phyloP scores from a whole-genome alignment of 2,888 invertebrate genomes.

The Salticus scenicus region DNA sequence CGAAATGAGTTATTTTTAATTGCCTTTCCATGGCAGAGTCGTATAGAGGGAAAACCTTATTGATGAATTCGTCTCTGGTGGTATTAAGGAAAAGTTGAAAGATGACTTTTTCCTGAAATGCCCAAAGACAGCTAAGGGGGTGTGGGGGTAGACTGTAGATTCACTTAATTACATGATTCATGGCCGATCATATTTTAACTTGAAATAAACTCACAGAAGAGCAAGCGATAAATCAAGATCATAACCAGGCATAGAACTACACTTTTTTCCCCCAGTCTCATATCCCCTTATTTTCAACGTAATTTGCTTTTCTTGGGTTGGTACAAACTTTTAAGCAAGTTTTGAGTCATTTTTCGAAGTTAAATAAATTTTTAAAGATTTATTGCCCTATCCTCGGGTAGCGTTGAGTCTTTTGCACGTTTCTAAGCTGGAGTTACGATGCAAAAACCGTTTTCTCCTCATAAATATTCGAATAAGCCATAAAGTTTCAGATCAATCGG shows the following conservation, averaged over 20 bases:
- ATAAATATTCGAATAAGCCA: conserved; percentile 3
- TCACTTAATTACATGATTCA: conserved; percentile 66
- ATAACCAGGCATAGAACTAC: not conserved
- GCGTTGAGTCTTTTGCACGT: not conserved
- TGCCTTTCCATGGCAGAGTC: conserved; percentile 30
- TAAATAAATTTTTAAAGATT: conserved; percentile 17
- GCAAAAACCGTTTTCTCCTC: not conserved
- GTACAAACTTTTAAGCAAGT: not conserved
- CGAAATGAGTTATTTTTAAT: conserved; percentile 67
- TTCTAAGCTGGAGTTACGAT: not conserved
- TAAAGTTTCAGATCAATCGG: conserved; percentile 3
- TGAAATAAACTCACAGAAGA: conserved; percentile 46
- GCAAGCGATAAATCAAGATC: conserved; percentile 51
- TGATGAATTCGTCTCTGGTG: conserved; percentile 62
- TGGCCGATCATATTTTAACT: conserved; percentile 67
- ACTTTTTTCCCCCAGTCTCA: not conserved
- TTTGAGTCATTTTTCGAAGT: conserved; percentile 14
- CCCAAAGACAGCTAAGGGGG: conserved; percentile 37
- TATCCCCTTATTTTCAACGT: conserved; percentile 8
- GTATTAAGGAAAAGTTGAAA: conserved; percentile 54
- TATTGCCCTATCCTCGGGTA: conserved; percentile 1
- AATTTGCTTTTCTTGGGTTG: not conserved
- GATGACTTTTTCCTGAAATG: conserved; percentile 59
- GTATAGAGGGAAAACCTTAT: conserved; percentile 51
- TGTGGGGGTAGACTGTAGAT: conserved; percentile 31